These are phyloP conservation scores for Temnothorax rugatulus DNA, from an alignment of 2,888 invertebrate genomes.

Conservation along the genomic window DNA sequence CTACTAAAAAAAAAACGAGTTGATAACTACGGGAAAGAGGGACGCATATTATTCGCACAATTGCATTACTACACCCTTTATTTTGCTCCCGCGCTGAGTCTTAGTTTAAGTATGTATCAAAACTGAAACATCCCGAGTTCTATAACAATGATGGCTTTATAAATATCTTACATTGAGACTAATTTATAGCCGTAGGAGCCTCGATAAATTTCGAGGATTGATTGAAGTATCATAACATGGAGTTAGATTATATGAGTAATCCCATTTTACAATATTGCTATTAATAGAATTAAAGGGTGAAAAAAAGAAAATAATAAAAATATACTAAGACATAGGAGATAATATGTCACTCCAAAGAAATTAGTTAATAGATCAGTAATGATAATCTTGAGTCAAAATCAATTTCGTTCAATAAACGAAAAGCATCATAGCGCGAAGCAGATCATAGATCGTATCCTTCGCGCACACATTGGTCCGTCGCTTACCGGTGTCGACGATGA, in stretches of 20 bases:
- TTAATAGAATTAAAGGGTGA: background rate
- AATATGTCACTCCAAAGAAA: background rate
- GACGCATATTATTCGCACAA: no score
- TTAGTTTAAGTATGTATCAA: conserved; percentile 60
- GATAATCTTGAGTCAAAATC: conserved; percentile 31
- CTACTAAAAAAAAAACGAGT: no score
- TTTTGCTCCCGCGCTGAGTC: no score
- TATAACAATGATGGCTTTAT: conserved; percentile 6
- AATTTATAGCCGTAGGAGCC: background rate
- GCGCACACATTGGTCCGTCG: conserved; percentile 59
- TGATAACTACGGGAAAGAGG: no score
- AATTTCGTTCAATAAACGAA: conserved; percentile 9
- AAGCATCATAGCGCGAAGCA: conserved; percentile 18
- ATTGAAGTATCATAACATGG: background rate
- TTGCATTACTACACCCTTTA: no score
- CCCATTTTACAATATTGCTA: background rate
- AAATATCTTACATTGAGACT: background rate
- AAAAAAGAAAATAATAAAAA: background rate
- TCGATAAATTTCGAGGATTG: background rate
- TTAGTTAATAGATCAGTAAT: background rate
- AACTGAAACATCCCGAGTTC: conserved; percentile 62
- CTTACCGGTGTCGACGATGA: conserved; percentile 98
- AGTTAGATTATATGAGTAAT: background rate
- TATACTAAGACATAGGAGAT: background rate
- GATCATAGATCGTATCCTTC: conserved; percentile 37